Percentiles rank a stretch among this genome's conserved stretches.
Evolutionary conservation across 1,140 invertebrate species (phyloP).

Genomic region (Orius insidiosus): DNA sequence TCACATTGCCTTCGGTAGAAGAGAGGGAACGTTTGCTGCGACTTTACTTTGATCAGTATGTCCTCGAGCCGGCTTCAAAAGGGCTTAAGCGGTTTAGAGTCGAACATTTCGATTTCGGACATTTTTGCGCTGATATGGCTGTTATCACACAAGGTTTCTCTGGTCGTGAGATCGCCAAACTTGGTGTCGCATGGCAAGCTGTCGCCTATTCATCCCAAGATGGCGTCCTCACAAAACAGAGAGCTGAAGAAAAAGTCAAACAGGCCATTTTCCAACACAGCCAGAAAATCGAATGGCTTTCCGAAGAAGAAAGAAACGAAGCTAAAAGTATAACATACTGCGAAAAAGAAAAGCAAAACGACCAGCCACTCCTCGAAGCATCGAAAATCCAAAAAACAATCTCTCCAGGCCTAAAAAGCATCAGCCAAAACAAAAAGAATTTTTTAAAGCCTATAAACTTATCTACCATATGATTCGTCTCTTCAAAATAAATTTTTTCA

Average conservation of each 20-base stretch:
- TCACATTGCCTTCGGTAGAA: conserved; percentile 70
- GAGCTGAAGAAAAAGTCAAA: conserved; percentile 72
- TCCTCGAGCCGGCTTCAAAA: conserved; percentile 71
- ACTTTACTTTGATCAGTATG: conserved; percentile 94
- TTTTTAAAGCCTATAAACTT: no score
- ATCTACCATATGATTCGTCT: no score
- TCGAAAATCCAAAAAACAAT: no score
- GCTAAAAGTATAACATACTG: conserved; percentile 17
- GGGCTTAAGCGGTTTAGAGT: conserved; percentile 74
- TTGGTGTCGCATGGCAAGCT: conserved; percentile 92
- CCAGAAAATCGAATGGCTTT: conserved; percentile 66
- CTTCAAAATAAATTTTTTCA: no score
- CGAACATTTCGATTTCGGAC: conserved; percentile 84
- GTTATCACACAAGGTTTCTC: conserved; percentile 79
- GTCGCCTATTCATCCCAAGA: conserved; percentile 88
- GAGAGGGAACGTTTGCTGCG: conserved; percentile 86
- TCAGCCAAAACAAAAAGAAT: no score
- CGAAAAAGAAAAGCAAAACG: conserved; percentile 3
- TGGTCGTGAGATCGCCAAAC: conserved; percentile 90
- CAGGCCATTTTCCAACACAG: conserved; percentile 71
- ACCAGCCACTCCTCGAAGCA: no score
- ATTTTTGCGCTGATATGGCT: conserved; percentile 76
- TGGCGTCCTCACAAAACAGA: conserved; percentile 77
- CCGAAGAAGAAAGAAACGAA: conserved; percentile 44
- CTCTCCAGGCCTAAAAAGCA: no score